A percentile compares a stretch with the other conserved stretches of the same genome.
These are phyloP conservation scores for Synodontis membranacea DNA, from an alignment of 2,113 vertebrate species.

Conservation along the genomic window DNA sequence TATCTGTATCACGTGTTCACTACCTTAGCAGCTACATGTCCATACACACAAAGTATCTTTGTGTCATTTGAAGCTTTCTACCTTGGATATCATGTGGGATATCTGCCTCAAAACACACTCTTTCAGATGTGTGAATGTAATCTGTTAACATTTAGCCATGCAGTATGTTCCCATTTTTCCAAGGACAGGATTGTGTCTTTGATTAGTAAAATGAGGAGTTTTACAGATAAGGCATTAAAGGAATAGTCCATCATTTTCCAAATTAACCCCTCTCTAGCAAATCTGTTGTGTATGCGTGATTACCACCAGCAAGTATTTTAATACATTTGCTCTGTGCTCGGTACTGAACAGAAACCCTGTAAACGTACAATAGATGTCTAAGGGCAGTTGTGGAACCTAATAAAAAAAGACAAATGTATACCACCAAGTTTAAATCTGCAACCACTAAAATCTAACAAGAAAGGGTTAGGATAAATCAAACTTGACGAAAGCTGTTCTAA, in stretches of 20 bases:
- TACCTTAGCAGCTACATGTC: neutral
- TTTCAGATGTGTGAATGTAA: neutral
- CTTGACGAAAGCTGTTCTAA: neutral
- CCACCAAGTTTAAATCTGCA: neutral
- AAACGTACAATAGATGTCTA: neutral
- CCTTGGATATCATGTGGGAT: neutral
- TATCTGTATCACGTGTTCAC: neutral
- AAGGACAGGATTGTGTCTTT: neutral
- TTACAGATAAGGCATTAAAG: neutral
- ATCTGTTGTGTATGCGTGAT: neutral
- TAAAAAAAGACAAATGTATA: neutral
- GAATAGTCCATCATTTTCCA: neutral
- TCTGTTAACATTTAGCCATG: neutral
- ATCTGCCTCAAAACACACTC: neutral
- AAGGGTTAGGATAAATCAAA: neutral
- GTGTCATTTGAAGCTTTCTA: neutral
- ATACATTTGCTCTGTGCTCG: neutral
- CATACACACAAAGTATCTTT: conserved; percentile 3
- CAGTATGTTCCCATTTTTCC: neutral
- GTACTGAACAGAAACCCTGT: neutral
- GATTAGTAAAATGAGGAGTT: neutral
- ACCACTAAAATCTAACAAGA: neutral
- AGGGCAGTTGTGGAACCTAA: neutral
- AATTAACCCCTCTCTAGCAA: neutral
- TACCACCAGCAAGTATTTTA: neutral